Evolutionary conservation across 2,113 vertebrate species (phyloP).

Genomic region (Petroica traversi): DNA sequence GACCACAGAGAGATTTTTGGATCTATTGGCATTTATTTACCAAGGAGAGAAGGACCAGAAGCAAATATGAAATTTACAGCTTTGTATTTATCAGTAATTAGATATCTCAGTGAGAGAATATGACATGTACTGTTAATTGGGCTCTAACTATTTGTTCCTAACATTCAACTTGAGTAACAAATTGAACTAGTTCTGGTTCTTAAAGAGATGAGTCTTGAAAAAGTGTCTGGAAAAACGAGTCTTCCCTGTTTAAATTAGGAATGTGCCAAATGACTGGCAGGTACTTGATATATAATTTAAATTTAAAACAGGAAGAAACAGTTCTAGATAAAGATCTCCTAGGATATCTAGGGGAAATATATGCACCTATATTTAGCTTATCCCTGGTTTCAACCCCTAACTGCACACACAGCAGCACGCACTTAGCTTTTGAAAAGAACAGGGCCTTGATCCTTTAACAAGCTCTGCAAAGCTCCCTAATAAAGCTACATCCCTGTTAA

Average conservation of each 20-base stretch:
- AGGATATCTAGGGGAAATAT: constrained; percentile 55
- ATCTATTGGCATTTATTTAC: background rate
- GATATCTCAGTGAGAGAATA: background rate
- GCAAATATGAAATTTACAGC: background rate
- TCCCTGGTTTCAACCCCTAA: constrained; percentile 31
- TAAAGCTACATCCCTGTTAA: constrained; percentile 6
- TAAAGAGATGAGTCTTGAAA: constrained; percentile 63
- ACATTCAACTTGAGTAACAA: constrained; percentile 28
- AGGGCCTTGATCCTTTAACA: constrained; percentile 28
- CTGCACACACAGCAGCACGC: constrained; percentile 10
- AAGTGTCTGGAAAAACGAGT: constrained; percentile 72
- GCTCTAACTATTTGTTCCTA: background rate
- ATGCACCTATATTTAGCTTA: constrained; percentile 63
- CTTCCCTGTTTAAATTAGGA: constrained; percentile 67
- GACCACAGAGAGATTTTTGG: background rate
- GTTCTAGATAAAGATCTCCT: constrained; percentile 56
- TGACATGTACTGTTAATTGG: background rate
- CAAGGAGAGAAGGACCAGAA: background rate
- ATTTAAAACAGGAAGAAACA: constrained; percentile 69
- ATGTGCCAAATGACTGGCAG: constrained; percentile 63
- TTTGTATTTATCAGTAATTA: background rate
- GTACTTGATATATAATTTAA: constrained; percentile 64
- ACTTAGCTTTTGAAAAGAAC: constrained; percentile 27
- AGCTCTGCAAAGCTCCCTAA: background rate
- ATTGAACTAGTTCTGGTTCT: constrained; percentile 64